Conservation (phyloP, 2,113 vertebrate species). For the Corythornis cristatus region DNA sequence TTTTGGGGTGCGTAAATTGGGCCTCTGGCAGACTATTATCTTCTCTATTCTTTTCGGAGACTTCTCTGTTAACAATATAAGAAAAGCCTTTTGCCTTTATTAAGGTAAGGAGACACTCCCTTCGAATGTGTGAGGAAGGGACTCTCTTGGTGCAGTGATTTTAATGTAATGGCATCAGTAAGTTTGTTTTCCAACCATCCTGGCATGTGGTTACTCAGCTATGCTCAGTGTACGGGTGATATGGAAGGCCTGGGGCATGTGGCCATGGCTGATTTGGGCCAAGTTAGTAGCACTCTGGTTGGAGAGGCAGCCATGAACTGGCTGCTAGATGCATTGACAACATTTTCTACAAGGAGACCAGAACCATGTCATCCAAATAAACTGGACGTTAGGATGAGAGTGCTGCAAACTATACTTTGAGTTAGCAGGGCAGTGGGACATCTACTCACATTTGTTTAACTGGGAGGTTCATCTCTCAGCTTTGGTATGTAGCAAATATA, state of each 20-base stretch:
- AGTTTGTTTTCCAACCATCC: neutral
- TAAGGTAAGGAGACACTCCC: neutral
- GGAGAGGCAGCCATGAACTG: neutral
- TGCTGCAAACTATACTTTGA: neutral
- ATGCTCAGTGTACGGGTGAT: neutral
- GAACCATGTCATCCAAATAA: neutral
- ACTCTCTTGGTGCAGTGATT: neutral
- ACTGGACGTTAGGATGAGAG: neutral
- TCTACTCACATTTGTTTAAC: neutral
- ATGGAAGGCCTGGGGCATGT: neutral
- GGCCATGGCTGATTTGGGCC: neutral
- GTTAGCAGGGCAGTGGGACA: neutral
- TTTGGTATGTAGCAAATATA: neutral
- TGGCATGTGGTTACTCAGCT: neutral
- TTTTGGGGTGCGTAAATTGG: neutral
- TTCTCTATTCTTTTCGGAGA: neutral
- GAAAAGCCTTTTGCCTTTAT: neutral
- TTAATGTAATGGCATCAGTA: neutral
- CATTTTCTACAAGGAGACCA: neutral
- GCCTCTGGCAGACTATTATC: constrained; percentile 56
- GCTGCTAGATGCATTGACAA: neutral
- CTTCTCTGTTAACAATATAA: neutral
- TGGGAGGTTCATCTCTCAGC: neutral
- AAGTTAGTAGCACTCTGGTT: neutral
- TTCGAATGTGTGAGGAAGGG: neutral